These are phyloP conservation scores for Eretmocerus hayati DNA, from an alignment of 2,888 invertebrate genomes.

Conservation along the genomic window DNA sequence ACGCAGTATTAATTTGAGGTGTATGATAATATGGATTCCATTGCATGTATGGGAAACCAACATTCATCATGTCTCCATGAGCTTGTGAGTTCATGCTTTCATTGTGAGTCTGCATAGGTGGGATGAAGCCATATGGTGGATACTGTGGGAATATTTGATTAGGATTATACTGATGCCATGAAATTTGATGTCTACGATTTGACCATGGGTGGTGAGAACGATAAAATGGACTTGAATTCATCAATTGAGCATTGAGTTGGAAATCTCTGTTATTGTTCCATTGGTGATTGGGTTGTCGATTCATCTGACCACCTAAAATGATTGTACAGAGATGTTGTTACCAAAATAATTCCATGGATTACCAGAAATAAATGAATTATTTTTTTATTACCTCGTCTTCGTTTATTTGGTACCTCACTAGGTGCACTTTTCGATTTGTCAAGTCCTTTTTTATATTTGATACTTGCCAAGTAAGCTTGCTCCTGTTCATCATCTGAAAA, in stretches of 20 bases:
- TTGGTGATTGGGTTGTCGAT: constrained; percentile 37
- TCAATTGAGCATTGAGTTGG: constrained; percentile 9
- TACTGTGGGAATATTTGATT: constrained; percentile 17
- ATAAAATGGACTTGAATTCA: constrained; percentile 10
- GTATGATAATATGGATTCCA: constrained; percentile 12
- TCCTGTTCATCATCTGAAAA: constrained; percentile 90
- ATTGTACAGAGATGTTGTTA: not conserved
- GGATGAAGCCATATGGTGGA: constrained; percentile 3
- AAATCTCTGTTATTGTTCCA: constrained; percentile 31
- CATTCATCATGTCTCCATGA: constrained; percentile 6
- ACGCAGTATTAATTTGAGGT: constrained; percentile 8
- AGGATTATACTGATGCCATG: constrained; percentile 13
- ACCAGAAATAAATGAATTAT: constrained; percentile 6
- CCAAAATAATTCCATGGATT: not conserved
- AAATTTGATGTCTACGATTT: constrained; percentile 13
- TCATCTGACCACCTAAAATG: constrained; percentile 15
- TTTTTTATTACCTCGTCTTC: constrained; percentile 16
- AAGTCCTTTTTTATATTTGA: constrained; percentile 28
- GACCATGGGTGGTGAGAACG: constrained; percentile 25
- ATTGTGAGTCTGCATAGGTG: constrained; percentile 6
- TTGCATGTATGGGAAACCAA: constrained; percentile 4
- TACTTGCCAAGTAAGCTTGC: constrained; percentile 41
- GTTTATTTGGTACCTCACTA: constrained; percentile 18
- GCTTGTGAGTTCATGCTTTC: not conserved
- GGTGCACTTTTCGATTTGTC: constrained; percentile 19